phyloP scores from a whole-genome alignment of 1,140 invertebrate species.

The Aphaenogaster rudis region DNA sequence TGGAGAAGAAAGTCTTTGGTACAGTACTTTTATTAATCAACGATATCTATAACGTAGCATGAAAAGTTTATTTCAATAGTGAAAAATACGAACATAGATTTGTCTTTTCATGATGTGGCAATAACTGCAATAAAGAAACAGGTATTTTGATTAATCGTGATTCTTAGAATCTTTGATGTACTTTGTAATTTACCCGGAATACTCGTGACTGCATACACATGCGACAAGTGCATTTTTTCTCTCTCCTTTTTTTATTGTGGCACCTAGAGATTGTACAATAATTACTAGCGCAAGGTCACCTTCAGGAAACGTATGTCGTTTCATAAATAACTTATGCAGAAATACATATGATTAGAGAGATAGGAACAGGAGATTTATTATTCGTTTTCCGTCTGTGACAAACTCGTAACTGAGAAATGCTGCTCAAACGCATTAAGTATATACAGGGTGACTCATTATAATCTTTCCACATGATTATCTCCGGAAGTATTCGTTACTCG shows the following conservation, averaged over 20 bases:
- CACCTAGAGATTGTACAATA: background rate
- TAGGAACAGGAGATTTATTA: background rate
- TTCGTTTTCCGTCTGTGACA: background rate
- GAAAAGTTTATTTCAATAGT: background rate
- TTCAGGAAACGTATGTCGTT: background rate
- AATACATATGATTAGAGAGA: background rate
- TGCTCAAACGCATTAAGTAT: background rate
- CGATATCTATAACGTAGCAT: background rate
- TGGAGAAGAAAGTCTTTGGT: background rate
- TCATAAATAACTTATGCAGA: background rate
- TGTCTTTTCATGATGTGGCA: background rate
- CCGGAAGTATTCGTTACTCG: too few species aligned
- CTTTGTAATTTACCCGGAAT: background rate
- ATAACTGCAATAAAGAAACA: background rate
- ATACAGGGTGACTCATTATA: background rate
- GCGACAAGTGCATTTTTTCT: background rate
- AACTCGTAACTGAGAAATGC: background rate
- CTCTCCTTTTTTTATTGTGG: background rate
- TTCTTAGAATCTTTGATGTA: conserved; percentile 18
- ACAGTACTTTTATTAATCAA: background rate
- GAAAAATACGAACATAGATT: background rate
- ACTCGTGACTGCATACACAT: background rate
- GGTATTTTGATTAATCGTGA: background rate
- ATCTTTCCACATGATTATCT: too few species aligned
- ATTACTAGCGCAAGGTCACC: background rate